Percentiles rank a stretch among this genome's conserved stretches.
These are phyloP conservation scores for Theretra japonica DNA, from an alignment of 2,888 invertebrate species.

Conservation along the genomic window DNA sequence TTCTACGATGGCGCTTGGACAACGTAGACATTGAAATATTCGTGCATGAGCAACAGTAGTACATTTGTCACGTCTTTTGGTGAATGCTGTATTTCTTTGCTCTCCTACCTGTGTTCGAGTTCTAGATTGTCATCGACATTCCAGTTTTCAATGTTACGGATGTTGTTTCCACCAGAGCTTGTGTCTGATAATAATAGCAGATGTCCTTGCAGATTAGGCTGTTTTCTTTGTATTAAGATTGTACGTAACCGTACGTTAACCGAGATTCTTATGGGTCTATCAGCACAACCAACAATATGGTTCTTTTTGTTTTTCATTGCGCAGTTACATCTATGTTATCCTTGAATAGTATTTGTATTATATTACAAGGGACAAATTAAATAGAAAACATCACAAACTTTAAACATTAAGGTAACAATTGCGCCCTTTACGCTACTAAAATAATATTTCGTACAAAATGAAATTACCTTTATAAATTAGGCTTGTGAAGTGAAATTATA, in stretches of 20 bases:
- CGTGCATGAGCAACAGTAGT: neutral
- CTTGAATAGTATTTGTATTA: too few species aligned
- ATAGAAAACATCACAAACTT: neutral
- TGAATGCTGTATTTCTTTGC: conserved; percentile 45
- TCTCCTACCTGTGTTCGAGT: conserved; percentile 60
- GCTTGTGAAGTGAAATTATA: neutral
- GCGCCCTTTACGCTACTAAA: neutral
- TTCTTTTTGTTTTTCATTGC: too few species aligned
- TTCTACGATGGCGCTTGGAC: too few species aligned
- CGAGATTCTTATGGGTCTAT: too few species aligned
- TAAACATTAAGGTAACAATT: neutral
- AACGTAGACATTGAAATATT: too few species aligned
- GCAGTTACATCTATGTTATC: too few species aligned
- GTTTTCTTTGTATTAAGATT: neutral
- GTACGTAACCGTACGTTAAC: too few species aligned
- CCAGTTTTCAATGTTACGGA: conserved; percentile 45
- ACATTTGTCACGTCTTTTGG: neutral
- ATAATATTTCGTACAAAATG: conserved; percentile 33
- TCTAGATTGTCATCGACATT: conserved; percentile 61
- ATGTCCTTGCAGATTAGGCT: conserved; percentile 49
- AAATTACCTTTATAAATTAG: conserved; percentile 1
- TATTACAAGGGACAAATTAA: neutral
- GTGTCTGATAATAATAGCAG: conserved; percentile 32
- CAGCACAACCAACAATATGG: too few species aligned
- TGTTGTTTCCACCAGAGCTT: conserved; percentile 48